A percentile compares a stretch with the other conserved stretches of the same genome.
Evolutionary conservation across 1,140 invertebrate species (phyloP).

Genomic region (Popillia japonica): DNA sequence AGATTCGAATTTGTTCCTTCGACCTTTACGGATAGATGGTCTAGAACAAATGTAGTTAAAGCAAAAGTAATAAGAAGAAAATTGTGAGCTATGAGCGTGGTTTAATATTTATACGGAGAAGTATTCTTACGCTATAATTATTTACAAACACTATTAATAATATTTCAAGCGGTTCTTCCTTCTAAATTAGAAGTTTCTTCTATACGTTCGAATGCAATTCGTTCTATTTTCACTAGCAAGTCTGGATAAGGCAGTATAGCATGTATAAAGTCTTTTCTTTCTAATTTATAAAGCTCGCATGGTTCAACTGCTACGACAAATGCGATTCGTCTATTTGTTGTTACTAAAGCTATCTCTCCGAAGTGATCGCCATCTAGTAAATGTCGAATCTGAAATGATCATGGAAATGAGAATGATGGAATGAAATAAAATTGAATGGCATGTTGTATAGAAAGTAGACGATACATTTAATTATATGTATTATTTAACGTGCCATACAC

Average conservation of each 20-base stretch:
- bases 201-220: constrained; percentile 65
- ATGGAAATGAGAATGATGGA: neutral
- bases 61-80: no score
- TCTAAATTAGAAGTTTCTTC: constrained; percentile 59
- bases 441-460: no score
- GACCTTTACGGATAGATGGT: no score
- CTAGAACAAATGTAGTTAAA: no score
- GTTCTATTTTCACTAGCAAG: constrained; percentile 66
- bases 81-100: neutral
- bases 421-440: no score
- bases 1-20: no score
- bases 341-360: constrained; percentile 68
- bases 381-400: constrained; percentile 63
- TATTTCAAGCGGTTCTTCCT: neutral
- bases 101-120: neutral
- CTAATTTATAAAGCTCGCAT: constrained; percentile 67
- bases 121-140: constrained; percentile 9
- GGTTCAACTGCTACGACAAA: constrained; percentile 67
- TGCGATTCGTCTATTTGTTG: constrained; percentile 63
- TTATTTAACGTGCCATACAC: no score
- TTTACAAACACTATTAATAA: neutral
- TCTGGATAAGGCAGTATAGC: constrained; percentile 68
- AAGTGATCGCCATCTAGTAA: constrained; percentile 69
- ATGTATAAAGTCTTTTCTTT: constrained; percentile 65
- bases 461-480: no score